phyloP scores from a whole-genome alignment of 2,797 vertebrate species.

The Anabas testudineus region DNA sequence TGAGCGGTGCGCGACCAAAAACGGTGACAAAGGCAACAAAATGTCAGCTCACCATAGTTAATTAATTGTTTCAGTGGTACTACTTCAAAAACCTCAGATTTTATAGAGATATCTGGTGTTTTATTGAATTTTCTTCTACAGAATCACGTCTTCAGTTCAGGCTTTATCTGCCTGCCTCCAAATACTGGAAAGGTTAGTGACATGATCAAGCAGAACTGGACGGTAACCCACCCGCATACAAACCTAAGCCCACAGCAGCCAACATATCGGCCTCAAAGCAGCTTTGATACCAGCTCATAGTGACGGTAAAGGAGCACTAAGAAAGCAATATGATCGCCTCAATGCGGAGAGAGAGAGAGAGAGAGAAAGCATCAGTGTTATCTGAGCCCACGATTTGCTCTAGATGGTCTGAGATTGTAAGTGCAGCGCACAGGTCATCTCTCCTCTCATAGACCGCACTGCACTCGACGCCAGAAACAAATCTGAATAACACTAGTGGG shows the following conservation, averaged over 20 bases:
- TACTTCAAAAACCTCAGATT: neutral
- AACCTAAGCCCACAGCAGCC: constrained; percentile 14
- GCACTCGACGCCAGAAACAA: neutral
- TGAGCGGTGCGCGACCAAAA: neutral
- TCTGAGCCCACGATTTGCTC: constrained; percentile 20
- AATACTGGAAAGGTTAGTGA: neutral
- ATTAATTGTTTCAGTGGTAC: neutral
- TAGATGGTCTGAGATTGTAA: constrained; percentile 6
- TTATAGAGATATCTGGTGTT: neutral
- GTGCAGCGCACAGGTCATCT: constrained; percentile 9
- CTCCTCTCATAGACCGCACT: neutral
- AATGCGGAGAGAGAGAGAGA: neutral
- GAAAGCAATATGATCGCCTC: constrained; percentile 50
- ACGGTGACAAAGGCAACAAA: neutral
- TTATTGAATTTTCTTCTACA: neutral
- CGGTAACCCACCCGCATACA: constrained; percentile 9
- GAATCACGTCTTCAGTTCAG: neutral
- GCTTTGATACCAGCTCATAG: constrained; percentile 28
- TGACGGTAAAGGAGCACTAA: constrained; percentile 43
- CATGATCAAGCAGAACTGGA: neutral
- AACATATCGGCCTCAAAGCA: constrained; percentile 29
- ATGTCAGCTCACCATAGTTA: neutral
- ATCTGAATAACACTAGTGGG: neutral
- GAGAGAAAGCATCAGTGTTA: constrained; percentile 25
- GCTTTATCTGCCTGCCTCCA: neutral